Percentiles rank a stretch among this genome's conserved stretches.
phyloP scores from a whole-genome alignment of 1,140 invertebrate genomes.

The Pseudomyrmex concolor region DNA sequence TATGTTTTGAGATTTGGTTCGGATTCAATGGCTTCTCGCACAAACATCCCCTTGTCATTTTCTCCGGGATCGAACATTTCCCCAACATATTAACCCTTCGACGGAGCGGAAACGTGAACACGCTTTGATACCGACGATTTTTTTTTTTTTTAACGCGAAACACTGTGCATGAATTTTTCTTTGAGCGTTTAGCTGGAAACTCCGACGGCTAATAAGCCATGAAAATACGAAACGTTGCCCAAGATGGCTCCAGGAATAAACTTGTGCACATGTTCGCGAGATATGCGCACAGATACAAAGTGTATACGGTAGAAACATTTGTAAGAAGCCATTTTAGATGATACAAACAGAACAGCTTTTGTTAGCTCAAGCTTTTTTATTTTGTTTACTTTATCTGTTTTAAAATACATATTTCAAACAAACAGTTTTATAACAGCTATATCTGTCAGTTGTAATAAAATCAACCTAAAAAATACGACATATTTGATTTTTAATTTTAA shows the following conservation, averaged over 20 bases:
- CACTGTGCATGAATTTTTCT: conserved; percentile 36
- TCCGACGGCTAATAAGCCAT: conserved; percentile 42
- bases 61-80: background rate
- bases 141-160: conserved; percentile 46
- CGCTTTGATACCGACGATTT: conserved; percentile 23
- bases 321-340: background rate
- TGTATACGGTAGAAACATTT: background rate
- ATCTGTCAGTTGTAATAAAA: background rate
- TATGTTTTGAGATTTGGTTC: conserved; percentile 28
- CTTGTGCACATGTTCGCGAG: background rate
- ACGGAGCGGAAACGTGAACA: conserved; percentile 36
- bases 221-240: conserved; percentile 10
- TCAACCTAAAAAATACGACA: background rate
- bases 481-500: background rate
- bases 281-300: conserved; percentile 4
- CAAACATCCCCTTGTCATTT: background rate
- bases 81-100: conserved; percentile 37
- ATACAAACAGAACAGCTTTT: background rate
- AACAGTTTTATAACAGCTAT: too few relatives aligned
- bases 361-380: background rate
- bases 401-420: background rate
- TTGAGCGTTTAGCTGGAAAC: conserved; percentile 41
- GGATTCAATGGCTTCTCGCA: conserved; percentile 9
- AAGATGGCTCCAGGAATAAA: conserved; percentile 16
- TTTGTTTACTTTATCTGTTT: background rate